phyloP scores from a whole-genome alignment of 2,888 invertebrate genomes.

The Gisinianus flammeolus region DNA sequence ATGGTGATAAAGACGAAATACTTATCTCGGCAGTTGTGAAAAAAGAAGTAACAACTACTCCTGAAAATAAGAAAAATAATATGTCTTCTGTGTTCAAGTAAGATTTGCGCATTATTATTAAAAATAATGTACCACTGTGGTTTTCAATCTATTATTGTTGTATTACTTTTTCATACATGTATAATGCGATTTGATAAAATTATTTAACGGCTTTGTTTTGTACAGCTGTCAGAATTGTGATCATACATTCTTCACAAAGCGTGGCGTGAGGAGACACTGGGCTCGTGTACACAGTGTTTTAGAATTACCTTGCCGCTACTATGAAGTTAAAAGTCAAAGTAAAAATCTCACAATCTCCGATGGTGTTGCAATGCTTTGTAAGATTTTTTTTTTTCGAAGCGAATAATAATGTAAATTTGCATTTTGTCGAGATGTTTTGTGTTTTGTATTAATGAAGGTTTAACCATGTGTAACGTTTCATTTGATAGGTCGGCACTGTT shows the following conservation, averaged over 20 bases:
- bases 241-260: slow-evolving; percentile 58
- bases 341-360: background rate
- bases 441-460: no score
- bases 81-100: slow-evolving; percentile 11
- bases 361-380: background rate
- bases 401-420: no score
- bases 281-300: slow-evolving; percentile 31
- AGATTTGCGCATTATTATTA: background rate
- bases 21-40: background rate
- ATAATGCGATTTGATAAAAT: no score
- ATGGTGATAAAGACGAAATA: slow-evolving; percentile 18
- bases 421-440: no score
- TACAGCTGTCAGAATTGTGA: slow-evolving; percentile 61
- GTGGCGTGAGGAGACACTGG: slow-evolving; percentile 48
- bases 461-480: no score
- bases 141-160: background rate
- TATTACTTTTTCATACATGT: background rate
- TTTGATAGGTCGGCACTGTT: slow-evolving; percentile 50
- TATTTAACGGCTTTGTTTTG: no score
- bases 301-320: slow-evolving; percentile 44
- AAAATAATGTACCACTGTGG: background rate
- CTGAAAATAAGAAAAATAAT: background rate
- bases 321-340: slow-evolving; percentile 38
- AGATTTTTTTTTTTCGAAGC: no score
- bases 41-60: background rate